Evolutionary conservation across 2,888 invertebrate genomes (phyloP), one percentile per base, ranked within the genome.

Genomic region (Orthosia gracilis): DNA sequence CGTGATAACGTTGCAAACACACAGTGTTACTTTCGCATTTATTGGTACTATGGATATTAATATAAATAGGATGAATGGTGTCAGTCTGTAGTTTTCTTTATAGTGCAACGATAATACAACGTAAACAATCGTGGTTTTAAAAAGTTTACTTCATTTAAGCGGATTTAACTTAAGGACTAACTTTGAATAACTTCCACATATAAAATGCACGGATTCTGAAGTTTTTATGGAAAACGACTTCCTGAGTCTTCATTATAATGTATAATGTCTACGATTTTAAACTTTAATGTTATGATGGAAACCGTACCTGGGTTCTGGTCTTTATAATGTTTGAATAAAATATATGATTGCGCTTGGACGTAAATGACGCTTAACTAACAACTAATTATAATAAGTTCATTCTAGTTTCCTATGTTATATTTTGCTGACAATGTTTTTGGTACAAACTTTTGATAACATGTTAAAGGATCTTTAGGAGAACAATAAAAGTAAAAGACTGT

Each of bases 191-290:
- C 58, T 80, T 71, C 7, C 15, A 21, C 70, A 62, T 57, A 70
- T 70, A 80, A 84, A 80, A 84, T 65, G 65, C 62, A 54, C 50
- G 40, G 61, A 66, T 59, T 70, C 64, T 21, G 49, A 81, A 84
- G 85, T 78, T 77, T 82, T 82, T 73, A 82, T 71, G 70, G 47
- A 72, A 72, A 73, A 59, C 50, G 58, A 66, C 70, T 71, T 72
- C 73, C 52, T n/a, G 31, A 63, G 40, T 68, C 45, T 57, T 78
- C 73, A 40, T 76, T 71, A 64, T 83, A 70, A 69, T 84, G 80
- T 74, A 79, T 73, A 83, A 83, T 66, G 55, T 55, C 69, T 74
- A 40, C 45, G 31, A 78, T 83, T 73, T 80, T 40, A 67, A 73
- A 73, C 57, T 76, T 80, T 62, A 71, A 58, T 69, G 50, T 21